Conservation (phyloP, 2,113 vertebrate genomes). For the Clarias batrachus region DNA sequence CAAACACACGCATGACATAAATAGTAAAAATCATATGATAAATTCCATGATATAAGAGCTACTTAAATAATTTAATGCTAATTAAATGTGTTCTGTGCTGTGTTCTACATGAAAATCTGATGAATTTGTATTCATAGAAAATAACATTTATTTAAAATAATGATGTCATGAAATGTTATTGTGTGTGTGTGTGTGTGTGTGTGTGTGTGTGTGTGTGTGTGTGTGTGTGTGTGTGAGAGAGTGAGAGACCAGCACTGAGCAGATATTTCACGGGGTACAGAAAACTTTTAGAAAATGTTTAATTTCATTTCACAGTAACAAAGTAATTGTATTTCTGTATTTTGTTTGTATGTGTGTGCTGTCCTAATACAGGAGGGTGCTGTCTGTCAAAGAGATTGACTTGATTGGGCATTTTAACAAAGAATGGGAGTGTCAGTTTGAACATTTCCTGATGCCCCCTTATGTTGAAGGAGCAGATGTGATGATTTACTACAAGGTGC, state of each 20-base stretch:
- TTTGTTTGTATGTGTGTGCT: background rate
- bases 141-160: background rate
- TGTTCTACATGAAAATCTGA: background rate
- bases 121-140: background rate
- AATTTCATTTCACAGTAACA: background rate
- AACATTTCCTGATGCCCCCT: slow-evolving; percentile 76
- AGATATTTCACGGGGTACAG: background rate
- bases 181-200: background rate
- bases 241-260: background rate
- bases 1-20: background rate
- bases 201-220: too few species aligned
- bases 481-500: slow-evolving; percentile 84
- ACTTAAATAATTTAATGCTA: background rate
- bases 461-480: slow-evolving; percentile 69
- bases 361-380: slow-evolving; percentile 76
- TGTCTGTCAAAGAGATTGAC: slow-evolving; percentile 88
- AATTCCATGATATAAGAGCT: background rate
- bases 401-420: slow-evolving; percentile 83
- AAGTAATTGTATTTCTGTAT: background rate
- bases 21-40: background rate
- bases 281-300: background rate
- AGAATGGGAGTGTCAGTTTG: slow-evolving; percentile 88
- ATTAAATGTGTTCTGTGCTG: background rate
- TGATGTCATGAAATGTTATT: background rate
- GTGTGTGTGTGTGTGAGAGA: too few species aligned